phyloP scores from a whole-genome alignment of 2,797 vertebrate species.

The Austrolebias charrua region DNA sequence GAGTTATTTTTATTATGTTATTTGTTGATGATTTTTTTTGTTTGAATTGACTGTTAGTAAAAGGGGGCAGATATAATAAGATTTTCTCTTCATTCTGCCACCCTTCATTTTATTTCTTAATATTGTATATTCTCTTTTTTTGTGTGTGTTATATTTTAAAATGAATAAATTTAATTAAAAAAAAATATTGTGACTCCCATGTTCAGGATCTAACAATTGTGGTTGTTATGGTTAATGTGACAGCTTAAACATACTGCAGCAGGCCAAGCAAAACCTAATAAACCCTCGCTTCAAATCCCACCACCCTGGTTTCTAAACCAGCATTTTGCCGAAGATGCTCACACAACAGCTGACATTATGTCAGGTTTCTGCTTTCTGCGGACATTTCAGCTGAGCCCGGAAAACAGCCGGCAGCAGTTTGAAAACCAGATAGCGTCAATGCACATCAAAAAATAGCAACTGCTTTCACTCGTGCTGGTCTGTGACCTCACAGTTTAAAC shows the following conservation, averaged over 20 bases:
- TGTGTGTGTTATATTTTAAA: too few species aligned
- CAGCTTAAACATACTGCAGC: conserved; percentile 66
- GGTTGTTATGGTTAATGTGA: conserved; percentile 69
- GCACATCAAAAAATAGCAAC: conserved; percentile 38
- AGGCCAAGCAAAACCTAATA: conserved; percentile 77
- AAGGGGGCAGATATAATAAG: too few species aligned
- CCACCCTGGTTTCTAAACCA: conserved; percentile 66
- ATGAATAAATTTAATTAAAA: too few species aligned
- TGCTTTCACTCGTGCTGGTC: conserved; percentile 51
- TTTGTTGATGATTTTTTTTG: too few species aligned
- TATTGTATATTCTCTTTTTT: too few species aligned
- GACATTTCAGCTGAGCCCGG: conserved; percentile 61
- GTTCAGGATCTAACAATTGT: conserved; percentile 50
- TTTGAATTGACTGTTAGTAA: too few species aligned
- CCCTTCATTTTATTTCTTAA: too few species aligned
- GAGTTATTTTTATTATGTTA: too few species aligned
- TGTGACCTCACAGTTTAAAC: conserved; percentile 47
- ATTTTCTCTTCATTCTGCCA: too few species aligned
- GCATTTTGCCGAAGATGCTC: conserved; percentile 67
- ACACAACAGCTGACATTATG: conserved; percentile 55
- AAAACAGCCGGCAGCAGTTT: conserved; percentile 55
- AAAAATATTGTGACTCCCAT: conserved; percentile 51
- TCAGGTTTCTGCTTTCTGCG: conserved; percentile 57
- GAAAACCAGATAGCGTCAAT: conserved; percentile 67
- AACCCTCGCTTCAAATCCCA: conserved; percentile 65